Evolutionary conservation across 2,888 invertebrate genomes (phyloP).

Genomic region (Nycteola revayana): DNA sequence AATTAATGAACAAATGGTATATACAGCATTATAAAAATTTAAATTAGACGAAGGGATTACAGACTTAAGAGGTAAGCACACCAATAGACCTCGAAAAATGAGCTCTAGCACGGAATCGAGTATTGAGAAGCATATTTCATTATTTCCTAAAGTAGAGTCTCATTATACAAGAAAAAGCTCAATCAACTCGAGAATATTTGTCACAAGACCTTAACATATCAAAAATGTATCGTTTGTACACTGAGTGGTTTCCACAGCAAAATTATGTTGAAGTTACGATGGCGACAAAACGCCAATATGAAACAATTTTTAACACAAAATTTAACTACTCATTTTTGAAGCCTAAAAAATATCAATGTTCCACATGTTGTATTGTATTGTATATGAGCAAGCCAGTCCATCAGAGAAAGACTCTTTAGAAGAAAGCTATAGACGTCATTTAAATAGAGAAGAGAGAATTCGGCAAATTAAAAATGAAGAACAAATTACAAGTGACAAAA

Average conservation of each 20-base stretch:
- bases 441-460: conserved; percentile 23
- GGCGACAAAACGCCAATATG: conserved; percentile 17
- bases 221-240: conserved; percentile 23
- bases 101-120: neutral
- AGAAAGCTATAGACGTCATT: conserved; percentile 13
- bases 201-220: conserved; percentile 19
- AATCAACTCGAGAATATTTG: conserved; percentile 14
- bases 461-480: conserved; percentile 29
- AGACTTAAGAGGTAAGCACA: conserved; percentile 13
- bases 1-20: conserved; percentile 9
- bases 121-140: conserved; percentile 2
- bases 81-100: conserved; percentile 13
- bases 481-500: conserved; percentile 14
- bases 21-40: conserved; percentile 11
- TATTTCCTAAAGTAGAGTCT: conserved; percentile 12
- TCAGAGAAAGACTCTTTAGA: conserved; percentile 18
- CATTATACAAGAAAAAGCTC: conserved; percentile 14
- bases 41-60: conserved; percentile 1
- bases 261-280: conserved; percentile 7
- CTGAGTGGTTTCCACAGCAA: conserved; percentile 10
- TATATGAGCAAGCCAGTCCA: conserved; percentile 9
- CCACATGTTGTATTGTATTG: conserved; percentile 5
- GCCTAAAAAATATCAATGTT: conserved; percentile 30
- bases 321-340: conserved; percentile 33
- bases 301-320: conserved; percentile 29